Conservation (phyloP, 2,888 invertebrate species). For the Drosophila seclusa region DNA sequence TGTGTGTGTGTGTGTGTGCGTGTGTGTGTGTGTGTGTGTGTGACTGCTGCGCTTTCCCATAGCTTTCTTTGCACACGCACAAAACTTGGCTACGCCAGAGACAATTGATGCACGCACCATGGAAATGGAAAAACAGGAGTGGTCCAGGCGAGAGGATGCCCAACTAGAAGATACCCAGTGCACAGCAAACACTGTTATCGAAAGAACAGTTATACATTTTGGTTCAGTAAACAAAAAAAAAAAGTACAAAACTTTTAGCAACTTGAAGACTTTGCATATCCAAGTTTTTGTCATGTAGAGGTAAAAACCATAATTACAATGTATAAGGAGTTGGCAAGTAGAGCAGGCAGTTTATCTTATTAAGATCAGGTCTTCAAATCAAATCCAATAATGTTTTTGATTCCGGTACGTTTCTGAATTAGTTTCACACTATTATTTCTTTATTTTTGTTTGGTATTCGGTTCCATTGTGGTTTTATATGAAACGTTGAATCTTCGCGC, state of each 20-base stretch:
- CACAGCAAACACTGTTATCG: not conserved
- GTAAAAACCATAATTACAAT: not conserved
- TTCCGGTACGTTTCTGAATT: not conserved
- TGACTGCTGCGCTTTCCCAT: slow-evolving; percentile 59
- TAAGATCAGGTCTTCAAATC: not conserved
- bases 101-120: slow-evolving; percentile 71
- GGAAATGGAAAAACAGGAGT: not conserved
- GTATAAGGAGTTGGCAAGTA: not conserved
- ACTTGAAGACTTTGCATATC: not conserved
- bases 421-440: not conserved
- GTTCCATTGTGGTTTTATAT: not conserved
- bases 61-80: slow-evolving; percentile 62
- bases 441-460: not conserved
- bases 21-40: slow-evolving; percentile 9
- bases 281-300: too few relatives aligned
- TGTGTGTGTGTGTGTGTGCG: not conserved
- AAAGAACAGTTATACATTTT: not conserved
- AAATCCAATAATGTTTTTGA: not conserved
- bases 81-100: slow-evolving; percentile 53
- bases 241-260: not conserved
- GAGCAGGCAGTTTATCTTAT: not conserved
- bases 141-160: not conserved
- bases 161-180: not conserved
- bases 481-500: not conserved
- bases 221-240: not conserved